Base-by-base conservation (phyloP, 1,140 invertebrate species). In the Euwallacea fornicatus region DNA sequence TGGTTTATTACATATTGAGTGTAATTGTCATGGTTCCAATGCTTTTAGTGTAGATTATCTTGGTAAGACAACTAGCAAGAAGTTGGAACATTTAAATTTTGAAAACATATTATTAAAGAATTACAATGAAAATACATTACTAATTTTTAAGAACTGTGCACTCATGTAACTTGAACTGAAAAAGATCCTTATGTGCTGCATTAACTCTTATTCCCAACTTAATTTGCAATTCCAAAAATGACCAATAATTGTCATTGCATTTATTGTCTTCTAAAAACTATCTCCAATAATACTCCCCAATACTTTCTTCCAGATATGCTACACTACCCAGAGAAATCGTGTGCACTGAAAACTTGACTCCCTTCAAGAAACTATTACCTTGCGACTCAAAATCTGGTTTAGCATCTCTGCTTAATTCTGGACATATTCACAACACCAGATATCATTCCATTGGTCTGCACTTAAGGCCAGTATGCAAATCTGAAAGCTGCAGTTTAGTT, bases 311-410 rank as follows among this genome's bases (percentile, higher is more conserved):
- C 50, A 85, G 93, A 73, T 98, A 98, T 85, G 89, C 96, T 1
- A 90, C 92, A 50, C 82, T 99, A 66, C 95, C 97, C 0, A 85
- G 93, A 71, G 98, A 99, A 88, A 94, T 96, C 78, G 94, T 98
- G 7, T 99, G 98, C 80, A 99, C 97, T 15, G 97, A 99, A 86
- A 99, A 99, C 85, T 85, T 99, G 74, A 99, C 97, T 42, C 97
- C 97, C 4, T 99, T 96, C 91, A 97, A 97, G 79, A 99, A 99
- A 82, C 83, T 99, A 1, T 80, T 99, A 43, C 97, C 97, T 2
- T 99, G 97, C 84, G 89, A 93, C 79, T 90, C 91, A 50, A 91
- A 89, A 82, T 87, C 89, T 81, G 96, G 97, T 21, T 84, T 98
- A 70, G 89, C 93, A 21, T 90, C 91, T 1, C 82, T 99, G 33